Conservation (phyloP, 2,113 vertebrate genomes). For the Columba janthina region DNA sequence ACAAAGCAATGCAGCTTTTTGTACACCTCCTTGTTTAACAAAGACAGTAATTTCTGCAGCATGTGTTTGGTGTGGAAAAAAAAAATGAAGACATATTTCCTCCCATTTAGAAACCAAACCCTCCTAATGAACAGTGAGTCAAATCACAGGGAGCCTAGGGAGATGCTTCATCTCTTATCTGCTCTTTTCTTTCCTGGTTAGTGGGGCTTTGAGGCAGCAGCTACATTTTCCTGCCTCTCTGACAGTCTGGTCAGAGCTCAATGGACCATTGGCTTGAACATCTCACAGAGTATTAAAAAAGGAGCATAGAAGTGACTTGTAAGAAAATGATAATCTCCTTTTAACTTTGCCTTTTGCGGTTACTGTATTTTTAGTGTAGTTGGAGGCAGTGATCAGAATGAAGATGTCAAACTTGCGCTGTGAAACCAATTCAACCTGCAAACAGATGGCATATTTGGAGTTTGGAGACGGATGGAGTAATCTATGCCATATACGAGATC, state of each 20-base stretch:
- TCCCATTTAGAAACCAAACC: not conserved
- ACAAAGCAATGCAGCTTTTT: rapidly evolving
- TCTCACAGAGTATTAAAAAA: not conserved
- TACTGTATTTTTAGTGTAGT: not conserved
- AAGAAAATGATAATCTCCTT: not conserved
- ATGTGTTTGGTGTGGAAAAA: not conserved
- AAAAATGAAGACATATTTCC: not conserved
- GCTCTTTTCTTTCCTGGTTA: not conserved
- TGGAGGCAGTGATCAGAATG: not conserved
- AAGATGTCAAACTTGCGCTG: not conserved
- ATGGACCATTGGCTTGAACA: not conserved
- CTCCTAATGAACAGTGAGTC: not conserved
- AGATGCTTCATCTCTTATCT: not conserved
- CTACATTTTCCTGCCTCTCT: rapidly evolving
- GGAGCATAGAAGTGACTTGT: not conserved
- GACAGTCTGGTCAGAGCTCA: not conserved
- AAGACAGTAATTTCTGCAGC: not conserved
- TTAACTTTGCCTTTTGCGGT: not conserved
- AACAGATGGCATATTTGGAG: not conserved
- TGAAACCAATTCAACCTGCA: not conserved
- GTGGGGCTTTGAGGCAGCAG: not conserved
- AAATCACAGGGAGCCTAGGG: not conserved
- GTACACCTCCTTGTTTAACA: not conserved
- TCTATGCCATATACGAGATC: not conserved
- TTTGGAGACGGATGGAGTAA: not conserved